Evolutionary conservation across 30 jellyfish, hydroid and myxozoan genomes (phyloP), one percentile per base, ranked within the genome.

Genomic region (Aurelia sp.): DNA sequence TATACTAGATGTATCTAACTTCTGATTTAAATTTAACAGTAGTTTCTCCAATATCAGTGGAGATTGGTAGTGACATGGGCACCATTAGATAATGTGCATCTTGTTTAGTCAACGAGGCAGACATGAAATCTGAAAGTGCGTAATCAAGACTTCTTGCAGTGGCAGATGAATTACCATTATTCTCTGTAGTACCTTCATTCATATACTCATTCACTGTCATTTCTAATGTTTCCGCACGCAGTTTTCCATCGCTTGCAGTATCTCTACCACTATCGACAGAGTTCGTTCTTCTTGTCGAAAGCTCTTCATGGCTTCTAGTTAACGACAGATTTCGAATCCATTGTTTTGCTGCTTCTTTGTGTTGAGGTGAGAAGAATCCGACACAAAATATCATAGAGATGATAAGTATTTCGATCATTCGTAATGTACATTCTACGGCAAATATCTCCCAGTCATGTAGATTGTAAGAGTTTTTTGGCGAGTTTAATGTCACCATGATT

Each of bases 301-400:
- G 75, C 1, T 81, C 91, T 50, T 81, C 91, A 41, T 81, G 84
- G 67, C 91, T 81, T 24, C 84, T 38, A 22, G 91, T 33, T 13
- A 64, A n/a, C 21, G 91, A 81, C 55, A 69, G 64, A 41, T 83
- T 65, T 18, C 91, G 91, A 20, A 81, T 81, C 91, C 91, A 81
- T 63, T 81, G 91, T 38, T n/a, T 81, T 2, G 91, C 91, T 13
- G 91, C 91, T 59, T 81, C 91, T 53, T 81, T 81, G 77, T 81
- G 91, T 64, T 81, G 91, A 78, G 91, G 72, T 17, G 91, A 81
- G 63, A 81, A 67, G 91, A 81, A 81, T 3, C 91, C 91, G 22
- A 81, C 84, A 69, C 91, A 81, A 35, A 81, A 81, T 27, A 81
- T 62, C 62, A 68, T 40, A 8, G 64, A 16, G 13, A 60, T 59